phyloP scores from a whole-genome alignment of 2,113 vertebrate genomes.

The Dissostichus mawsoni region DNA sequence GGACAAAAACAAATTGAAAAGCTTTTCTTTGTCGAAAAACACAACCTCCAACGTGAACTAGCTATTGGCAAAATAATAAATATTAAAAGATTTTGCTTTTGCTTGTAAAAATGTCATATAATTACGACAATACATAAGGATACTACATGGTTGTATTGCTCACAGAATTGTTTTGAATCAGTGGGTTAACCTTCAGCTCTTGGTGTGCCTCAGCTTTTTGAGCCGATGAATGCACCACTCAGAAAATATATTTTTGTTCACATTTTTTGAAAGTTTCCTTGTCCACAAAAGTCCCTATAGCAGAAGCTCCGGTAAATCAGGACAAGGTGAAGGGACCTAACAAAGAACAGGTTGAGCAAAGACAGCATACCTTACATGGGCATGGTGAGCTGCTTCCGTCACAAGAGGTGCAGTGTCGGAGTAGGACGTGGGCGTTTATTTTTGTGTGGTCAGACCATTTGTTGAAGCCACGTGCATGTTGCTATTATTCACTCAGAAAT shows the following conservation, averaged over 20 bases:
- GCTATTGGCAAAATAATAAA: background rate
- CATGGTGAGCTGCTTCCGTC: conserved; percentile 10
- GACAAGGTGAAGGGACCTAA: conserved; percentile 34
- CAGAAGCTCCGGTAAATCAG: conserved; percentile 18
- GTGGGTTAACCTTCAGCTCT: conserved; percentile 20
- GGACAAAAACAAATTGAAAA: conserved; percentile 37
- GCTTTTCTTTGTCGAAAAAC: conserved; percentile 13
- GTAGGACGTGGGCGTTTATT: conserved; percentile 47
- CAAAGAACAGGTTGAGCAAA: conserved; percentile 28
- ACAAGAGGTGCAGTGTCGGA: conserved; percentile 50
- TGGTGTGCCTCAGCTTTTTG: conserved; percentile 16
- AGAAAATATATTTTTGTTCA: background rate
- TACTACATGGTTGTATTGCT: background rate
- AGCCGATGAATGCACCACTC: background rate
- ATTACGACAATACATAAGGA: background rate
- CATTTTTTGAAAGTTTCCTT: conserved; percentile 10
- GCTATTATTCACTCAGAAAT: conserved; percentile 45
- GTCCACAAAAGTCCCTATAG: background rate
- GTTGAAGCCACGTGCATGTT: conserved; percentile 40
- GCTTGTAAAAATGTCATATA: background rate
- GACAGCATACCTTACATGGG: conserved; percentile 28
- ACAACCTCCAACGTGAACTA: background rate
- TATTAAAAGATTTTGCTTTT: background rate
- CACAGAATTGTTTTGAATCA: background rate
- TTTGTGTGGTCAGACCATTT: conserved; percentile 52